Conservation (phyloP, 2,113 vertebrate genomes). For the Mus pahari region DNA sequence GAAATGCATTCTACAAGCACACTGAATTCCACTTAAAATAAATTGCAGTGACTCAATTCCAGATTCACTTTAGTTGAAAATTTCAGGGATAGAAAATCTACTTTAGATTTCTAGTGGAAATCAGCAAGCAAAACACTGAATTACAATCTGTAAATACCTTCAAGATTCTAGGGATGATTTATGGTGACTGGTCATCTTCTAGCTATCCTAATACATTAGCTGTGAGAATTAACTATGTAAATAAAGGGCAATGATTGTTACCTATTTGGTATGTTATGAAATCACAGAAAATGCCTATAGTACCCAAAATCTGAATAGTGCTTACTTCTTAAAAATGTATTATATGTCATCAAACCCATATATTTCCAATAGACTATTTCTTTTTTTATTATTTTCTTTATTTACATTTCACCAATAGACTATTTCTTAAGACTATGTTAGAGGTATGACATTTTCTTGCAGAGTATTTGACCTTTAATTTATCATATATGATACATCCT, state of each 20-base stretch:
- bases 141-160: background rate
- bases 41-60: background rate
- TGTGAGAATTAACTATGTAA: background rate
- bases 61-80: slow-evolving; percentile 12
- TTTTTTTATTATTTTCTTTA: no score
- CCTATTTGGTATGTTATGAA: background rate
- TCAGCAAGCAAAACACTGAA: background rate
- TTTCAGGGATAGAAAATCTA: background rate
- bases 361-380: background rate
- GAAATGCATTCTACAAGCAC: slow-evolving; percentile 28
- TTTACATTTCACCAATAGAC: no score
- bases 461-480: background rate
- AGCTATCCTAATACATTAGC: background rate
- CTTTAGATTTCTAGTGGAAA: slow-evolving; percentile 24
- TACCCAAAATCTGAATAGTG: background rate
- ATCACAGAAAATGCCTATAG: background rate
- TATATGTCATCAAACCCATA: background rate
- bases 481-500: background rate
- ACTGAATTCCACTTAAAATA: slow-evolving; percentile 51
- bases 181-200: background rate
- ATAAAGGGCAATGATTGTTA: background rate
- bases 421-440: background rate
- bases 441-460: background rate
- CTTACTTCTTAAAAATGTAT: background rate
- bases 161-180: background rate